These are phyloP conservation scores for Tonatia bakeri DNA, from an alignment of 2,113 vertebrate genomes.

Conservation along the genomic window DNA sequence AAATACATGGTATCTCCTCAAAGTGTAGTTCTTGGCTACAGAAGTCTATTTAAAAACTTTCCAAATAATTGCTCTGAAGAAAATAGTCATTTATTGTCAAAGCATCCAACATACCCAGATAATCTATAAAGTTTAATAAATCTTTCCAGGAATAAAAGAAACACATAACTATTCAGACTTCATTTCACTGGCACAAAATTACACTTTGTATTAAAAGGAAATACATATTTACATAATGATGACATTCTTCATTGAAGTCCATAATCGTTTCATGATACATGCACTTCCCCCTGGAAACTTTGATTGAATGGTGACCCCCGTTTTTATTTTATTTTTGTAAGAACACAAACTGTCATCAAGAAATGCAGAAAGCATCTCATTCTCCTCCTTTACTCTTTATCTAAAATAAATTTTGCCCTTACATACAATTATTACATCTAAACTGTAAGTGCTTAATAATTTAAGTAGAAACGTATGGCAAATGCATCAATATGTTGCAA, in stretches of 20 bases:
- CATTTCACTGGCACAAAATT: constrained; percentile 95
- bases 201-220: constrained; percentile 93
- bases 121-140: constrained; percentile 99
- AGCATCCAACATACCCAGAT: constrained; percentile 99
- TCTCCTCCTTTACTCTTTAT: constrained; percentile 85
- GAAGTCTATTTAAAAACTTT: neutral
- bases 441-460: constrained; percentile 93
- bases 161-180: constrained; percentile 90
- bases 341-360: constrained; percentile 78
- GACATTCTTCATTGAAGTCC: constrained; percentile 88
- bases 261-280: constrained; percentile 87
- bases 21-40: neutral
- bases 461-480: constrained; percentile 95
- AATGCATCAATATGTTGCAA: constrained; percentile 94
- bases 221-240: constrained; percentile 88
- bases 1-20: neutral
- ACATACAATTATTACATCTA: constrained; percentile 91
- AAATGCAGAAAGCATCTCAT: constrained; percentile 74
- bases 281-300: constrained; percentile 83
- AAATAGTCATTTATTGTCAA: constrained; percentile 99
- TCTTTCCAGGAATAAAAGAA: constrained; percentile 86
- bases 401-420: constrained; percentile 97
- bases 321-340: constrained; percentile 80
- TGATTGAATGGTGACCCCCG: constrained; percentile 78
- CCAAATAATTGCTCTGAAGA: constrained; percentile 84